A percentile compares a stretch with the other conserved stretches of the same genome.
These are phyloP conservation scores for Micromys minutus DNA, from an alignment of 2,113 vertebrate species.

Conservation along the genomic window DNA sequence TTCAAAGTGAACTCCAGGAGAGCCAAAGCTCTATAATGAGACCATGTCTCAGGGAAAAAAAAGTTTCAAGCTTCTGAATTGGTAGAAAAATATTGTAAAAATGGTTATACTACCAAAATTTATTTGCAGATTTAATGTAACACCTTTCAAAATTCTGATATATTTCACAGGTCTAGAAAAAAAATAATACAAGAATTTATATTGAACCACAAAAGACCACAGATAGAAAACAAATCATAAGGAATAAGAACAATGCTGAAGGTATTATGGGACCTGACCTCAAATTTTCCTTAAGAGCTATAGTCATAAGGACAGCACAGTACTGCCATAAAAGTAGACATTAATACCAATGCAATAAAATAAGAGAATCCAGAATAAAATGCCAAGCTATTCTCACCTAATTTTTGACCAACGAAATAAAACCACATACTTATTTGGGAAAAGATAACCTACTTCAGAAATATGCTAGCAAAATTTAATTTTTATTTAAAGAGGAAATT, in stretches of 20 bases:
- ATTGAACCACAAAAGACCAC: not conserved
- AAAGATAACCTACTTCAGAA: not conserved
- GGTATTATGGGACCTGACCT: not conserved
- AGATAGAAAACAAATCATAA: not conserved
- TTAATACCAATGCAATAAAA: not conserved
- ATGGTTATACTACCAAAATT: not conserved
- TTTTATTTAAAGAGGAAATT: not conserved
- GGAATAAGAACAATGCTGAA: not conserved
- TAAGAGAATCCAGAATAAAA: not conserved
- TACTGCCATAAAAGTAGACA: not conserved
- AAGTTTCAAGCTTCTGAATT: not conserved
- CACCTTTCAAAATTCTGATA: not conserved
- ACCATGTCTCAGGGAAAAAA: accelerated
- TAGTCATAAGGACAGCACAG: not conserved
- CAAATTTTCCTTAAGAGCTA: not conserved
- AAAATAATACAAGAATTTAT: not conserved
- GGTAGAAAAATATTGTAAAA: not conserved
- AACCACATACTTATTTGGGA: not conserved
- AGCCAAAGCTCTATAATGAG: not conserved
- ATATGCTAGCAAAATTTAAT: not conserved
- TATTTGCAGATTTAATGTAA: not conserved
- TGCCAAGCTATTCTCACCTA: not conserved
- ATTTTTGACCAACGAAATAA: not conserved
- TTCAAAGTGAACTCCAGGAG: not conserved
- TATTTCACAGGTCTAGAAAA: not conserved